phyloP scores from a whole-genome alignment of 2,888 invertebrate genomes.

The Sepiola atlantica region DNA sequence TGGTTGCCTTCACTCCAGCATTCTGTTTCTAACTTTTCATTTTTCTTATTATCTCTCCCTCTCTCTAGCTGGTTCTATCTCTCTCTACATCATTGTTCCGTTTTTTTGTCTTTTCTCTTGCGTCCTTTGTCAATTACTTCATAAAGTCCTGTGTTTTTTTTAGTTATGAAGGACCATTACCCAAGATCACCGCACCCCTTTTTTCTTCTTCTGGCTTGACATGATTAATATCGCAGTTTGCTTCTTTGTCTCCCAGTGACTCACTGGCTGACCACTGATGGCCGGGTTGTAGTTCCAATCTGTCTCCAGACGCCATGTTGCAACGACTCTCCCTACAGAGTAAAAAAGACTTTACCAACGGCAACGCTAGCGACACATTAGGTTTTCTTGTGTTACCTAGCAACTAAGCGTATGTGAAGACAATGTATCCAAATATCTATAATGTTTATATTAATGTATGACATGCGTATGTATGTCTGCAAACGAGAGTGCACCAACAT shows the following conservation, averaged over 20 bases:
- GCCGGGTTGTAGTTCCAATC: background rate
- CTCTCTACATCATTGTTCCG: background rate
- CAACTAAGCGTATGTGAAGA: background rate
- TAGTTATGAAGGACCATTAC: background rate
- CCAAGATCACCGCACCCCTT: background rate
- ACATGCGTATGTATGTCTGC: too few species aligned
- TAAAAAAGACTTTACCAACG: background rate
- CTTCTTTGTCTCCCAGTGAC: background rate
- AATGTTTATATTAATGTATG: too few species aligned
- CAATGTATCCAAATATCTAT: background rate
- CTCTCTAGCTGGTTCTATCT: too few species aligned
- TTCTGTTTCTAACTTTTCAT: background rate
- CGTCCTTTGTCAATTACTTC: background rate
- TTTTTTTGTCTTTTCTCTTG: background rate
- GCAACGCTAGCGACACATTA: background rate
- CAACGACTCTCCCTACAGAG: background rate
- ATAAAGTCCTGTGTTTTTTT: background rate
- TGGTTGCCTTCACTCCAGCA: background rate
- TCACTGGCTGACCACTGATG: background rate
- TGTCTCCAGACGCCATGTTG: background rate
- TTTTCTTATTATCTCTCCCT: background rate
- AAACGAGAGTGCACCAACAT: too few species aligned
- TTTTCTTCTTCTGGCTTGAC: background rate
- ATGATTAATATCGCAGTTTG: background rate
- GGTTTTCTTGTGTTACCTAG: background rate